Conservation (phyloP, 1,140 invertebrate genomes). For the Subanguina moxae region DNA sequence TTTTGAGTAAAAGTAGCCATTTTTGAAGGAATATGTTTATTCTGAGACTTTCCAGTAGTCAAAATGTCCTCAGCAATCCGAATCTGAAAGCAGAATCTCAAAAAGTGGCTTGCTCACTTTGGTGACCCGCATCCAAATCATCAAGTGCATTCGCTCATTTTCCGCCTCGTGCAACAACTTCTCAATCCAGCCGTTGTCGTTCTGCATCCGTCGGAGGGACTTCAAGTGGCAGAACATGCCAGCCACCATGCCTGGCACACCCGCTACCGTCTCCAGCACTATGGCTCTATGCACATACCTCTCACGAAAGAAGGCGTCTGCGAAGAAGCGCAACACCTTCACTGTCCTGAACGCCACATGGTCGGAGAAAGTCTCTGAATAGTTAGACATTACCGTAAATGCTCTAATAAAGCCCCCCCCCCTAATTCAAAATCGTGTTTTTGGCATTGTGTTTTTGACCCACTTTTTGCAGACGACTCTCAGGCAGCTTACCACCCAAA, state of each 20-base stretch:
- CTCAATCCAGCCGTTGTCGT: conserved; percentile 63
- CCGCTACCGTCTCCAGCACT: conserved; percentile 59
- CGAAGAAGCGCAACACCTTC: conserved; percentile 27
- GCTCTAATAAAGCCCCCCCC: background rate
- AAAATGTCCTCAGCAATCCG: no score
- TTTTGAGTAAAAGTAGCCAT: no score
- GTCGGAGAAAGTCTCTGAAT: conserved; percentile 60
- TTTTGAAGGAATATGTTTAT: no score
- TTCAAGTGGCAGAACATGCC: conserved; percentile 61
- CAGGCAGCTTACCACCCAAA: no score
- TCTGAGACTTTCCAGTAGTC: no score
- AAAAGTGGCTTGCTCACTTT: no score
- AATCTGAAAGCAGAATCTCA: no score
- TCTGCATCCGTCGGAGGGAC: conserved; percentile 59
- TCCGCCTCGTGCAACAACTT: conserved; percentile 63
- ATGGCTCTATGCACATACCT: conserved; percentile 34
- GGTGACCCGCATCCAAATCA: conserved; percentile 60
- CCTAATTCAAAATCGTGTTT: no score
- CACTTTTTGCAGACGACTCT: no score
- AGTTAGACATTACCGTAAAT: conserved; percentile 20
- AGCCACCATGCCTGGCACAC: conserved; percentile 61
- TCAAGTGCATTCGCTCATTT: conserved; percentile 63
- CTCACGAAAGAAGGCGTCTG: conserved; percentile 12
- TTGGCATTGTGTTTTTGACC: no score
- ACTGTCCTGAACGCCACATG: conserved; percentile 59